These are phyloP conservation scores for Oplegnathus fasciatus DNA, from an alignment of 2,113 vertebrate genomes.

Conservation along the genomic window DNA sequence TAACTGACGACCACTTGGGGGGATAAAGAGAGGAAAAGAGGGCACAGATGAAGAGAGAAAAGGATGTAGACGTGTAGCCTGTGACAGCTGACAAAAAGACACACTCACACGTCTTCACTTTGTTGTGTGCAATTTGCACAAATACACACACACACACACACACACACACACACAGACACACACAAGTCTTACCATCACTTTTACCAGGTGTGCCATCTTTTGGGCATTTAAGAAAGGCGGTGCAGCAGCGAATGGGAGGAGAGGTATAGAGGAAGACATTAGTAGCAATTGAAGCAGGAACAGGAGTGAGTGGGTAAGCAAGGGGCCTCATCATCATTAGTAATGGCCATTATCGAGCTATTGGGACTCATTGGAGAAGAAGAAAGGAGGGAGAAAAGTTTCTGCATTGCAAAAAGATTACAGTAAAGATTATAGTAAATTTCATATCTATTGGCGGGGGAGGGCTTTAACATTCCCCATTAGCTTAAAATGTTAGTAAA, in stretches of 20 bases:
- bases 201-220: conserved; percentile 97
- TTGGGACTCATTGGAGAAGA: conserved; percentile 12
- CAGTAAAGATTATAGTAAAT: too few relatives aligned
- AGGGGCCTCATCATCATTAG: conserved; percentile 50
- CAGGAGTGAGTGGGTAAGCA: conserved; percentile 52
- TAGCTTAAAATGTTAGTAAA: conserved; percentile 12
- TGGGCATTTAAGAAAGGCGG: conserved; percentile 90
- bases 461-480: neutral
- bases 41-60: conserved; percentile 52
- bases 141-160: conserved; percentile 66
- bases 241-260: conserved; percentile 88
- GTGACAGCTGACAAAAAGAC: conserved; percentile 77
- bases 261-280: conserved; percentile 82
- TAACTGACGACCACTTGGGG: conserved; percentile 82
- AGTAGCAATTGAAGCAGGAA: conserved; percentile 66
- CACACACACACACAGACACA: conserved; percentile 87
- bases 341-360: conserved; percentile 10
- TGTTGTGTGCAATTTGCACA: conserved; percentile 14
- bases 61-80: conserved; percentile 41
- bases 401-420: conserved; percentile 16
- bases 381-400: neutral
- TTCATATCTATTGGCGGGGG: neutral
- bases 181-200: conserved; percentile 94
- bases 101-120: conserved; percentile 61
- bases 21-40: conserved; percentile 76